phyloP scores from a whole-genome alignment of 2,113 vertebrate species.

The Nibea coibor region DNA sequence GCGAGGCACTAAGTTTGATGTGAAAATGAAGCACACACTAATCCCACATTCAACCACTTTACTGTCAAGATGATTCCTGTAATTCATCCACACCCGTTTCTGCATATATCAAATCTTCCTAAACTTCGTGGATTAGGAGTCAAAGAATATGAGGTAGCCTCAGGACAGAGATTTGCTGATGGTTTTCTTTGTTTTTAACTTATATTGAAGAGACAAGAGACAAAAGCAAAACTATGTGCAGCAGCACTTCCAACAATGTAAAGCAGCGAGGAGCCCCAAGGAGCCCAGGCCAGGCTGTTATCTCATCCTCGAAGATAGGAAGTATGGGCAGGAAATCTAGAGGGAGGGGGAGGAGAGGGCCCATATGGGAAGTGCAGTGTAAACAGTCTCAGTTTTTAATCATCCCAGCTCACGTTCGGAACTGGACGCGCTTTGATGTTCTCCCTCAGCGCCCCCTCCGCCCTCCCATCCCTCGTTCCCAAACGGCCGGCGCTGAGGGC shows the following conservation, averaged over 20 bases:
- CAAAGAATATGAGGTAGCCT: neutral
- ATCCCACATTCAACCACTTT: neutral
- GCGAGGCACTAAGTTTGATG: neutral
- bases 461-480: slow-evolving; percentile 72
- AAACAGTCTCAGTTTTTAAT: slow-evolving; percentile 87
- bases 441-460: slow-evolving; percentile 74
- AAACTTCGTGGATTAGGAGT: too few species aligned
- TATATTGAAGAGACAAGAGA: neutral
- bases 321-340: slow-evolving; percentile 84
- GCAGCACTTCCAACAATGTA: slow-evolving; percentile 33
- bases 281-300: slow-evolving; percentile 77
- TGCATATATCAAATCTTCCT: neutral
- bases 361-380: slow-evolving; percentile 85
- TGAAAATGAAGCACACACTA: neutral
- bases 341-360: slow-evolving; percentile 73
- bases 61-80: neutral
- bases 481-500: slow-evolving; percentile 60
- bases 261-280: slow-evolving; percentile 59
- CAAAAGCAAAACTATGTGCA: slow-evolving; percentile 18
- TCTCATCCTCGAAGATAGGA: slow-evolving; percentile 83
- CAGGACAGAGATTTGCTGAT: too few species aligned
- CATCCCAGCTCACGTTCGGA: slow-evolving; percentile 84
- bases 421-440: slow-evolving; percentile 83
- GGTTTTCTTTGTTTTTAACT: too few species aligned
- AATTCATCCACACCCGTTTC: neutral